Conservation (phyloP, 2,888 invertebrate genomes). For the Morpho deidamia region DNA sequence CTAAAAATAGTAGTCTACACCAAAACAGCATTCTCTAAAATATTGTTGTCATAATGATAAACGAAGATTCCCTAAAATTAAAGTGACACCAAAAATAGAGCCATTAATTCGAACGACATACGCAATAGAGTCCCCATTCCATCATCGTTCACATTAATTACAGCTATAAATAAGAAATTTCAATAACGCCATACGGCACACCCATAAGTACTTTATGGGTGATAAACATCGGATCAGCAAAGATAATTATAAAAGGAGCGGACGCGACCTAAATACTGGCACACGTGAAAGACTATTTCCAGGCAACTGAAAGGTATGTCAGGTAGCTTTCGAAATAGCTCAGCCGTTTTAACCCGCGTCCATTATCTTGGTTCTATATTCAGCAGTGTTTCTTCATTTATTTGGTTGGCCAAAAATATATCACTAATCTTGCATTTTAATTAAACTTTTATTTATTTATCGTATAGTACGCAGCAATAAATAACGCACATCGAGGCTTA, state of each 20-base stretch:
- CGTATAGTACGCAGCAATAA: no score
- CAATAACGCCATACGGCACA: constrained; percentile 15
- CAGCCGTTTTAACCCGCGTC: constrained; percentile 26
- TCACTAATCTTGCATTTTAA: not conserved
- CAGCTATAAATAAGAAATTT: constrained; percentile 12
- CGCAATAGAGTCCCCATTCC: not conserved
- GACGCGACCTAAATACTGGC: constrained; percentile 64
- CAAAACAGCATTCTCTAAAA: no score
- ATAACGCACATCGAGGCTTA: no score
- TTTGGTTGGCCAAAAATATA: not conserved
- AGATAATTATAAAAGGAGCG: constrained; percentile 63
- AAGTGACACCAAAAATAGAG: not conserved
- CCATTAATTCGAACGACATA: not conserved
- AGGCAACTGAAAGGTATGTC: constrained; percentile 54
- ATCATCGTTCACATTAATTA: constrained; percentile 2
- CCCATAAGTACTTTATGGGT: constrained; percentile 29
- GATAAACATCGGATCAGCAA: constrained; percentile 54
- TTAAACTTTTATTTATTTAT: no score
- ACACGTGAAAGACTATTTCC: constrained; percentile 63
- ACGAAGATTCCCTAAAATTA: not conserved
- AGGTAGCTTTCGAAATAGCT: constrained; percentile 61
- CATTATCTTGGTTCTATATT: constrained; percentile 25
- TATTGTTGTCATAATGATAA: not conserved
- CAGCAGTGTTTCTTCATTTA: constrained; percentile 4
- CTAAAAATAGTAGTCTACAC: no score